phyloP scores from a whole-genome alignment of 2,888 invertebrate species.

The Macrosiphum euphorbiae region DNA sequence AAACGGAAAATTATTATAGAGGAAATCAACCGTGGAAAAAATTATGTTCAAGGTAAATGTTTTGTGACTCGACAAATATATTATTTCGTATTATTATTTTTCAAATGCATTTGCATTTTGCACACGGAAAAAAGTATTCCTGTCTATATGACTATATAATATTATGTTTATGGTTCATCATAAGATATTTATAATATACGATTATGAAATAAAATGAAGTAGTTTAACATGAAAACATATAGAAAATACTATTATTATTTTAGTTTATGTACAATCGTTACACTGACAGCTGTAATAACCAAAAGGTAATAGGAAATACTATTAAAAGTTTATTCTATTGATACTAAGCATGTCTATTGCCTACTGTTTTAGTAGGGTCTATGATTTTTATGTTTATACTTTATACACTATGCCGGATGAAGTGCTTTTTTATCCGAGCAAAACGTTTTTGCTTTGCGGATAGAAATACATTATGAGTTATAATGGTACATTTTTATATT shows the following conservation, averaged over 20 bases:
- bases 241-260: background rate
- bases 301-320: background rate
- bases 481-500: background rate
- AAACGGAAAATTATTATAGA: slow-evolving; percentile 40
- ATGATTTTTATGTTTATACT: background rate
- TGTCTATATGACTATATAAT: background rate
- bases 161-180: background rate
- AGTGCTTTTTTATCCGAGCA: background rate
- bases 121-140: background rate
- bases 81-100: background rate
- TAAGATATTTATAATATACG: background rate
- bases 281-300: background rate
- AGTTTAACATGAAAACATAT: background rate
- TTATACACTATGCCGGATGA: background rate
- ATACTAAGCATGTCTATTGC: background rate
- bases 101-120: background rate
- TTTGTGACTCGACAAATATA: background rate
- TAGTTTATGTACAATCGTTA: background rate
- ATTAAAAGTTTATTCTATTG: background rate
- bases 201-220: no score
- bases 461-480: background rate
- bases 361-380: background rate
- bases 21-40: slow-evolving; percentile 25
- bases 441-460: background rate
- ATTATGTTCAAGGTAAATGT: slow-evolving; percentile 15